These are phyloP conservation scores for Paguma larvata DNA, from an alignment of 2,797 vertebrate species.

Conservation along the genomic window DNA sequence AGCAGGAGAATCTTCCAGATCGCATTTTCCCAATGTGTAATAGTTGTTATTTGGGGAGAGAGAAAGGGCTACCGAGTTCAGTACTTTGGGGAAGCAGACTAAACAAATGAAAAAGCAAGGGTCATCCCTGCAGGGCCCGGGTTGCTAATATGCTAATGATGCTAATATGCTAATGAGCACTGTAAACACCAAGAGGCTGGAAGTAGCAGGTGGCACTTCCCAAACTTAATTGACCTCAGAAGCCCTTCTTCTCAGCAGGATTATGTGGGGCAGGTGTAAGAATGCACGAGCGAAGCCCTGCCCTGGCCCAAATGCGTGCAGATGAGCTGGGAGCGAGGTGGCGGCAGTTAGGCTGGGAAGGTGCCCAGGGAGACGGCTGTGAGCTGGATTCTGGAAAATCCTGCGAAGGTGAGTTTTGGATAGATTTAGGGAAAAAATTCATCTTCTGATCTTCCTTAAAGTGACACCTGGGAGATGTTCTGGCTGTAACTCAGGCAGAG, in stretches of 20 bases:
- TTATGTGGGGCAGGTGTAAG: neutral
- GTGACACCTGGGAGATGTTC: neutral
- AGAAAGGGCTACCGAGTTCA: neutral
- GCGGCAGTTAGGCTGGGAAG: neutral
- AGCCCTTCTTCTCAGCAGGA: neutral
- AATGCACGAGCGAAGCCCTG: neutral
- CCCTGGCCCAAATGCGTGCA: neutral
- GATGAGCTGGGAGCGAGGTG: neutral
- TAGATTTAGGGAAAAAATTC: neutral
- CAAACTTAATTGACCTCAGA: slow-evolving; percentile 25
- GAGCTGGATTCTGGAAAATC: neutral
- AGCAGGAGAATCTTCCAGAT: neutral
- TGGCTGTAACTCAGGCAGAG: neutral
- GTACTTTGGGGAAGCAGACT: slow-evolving; percentile 18
- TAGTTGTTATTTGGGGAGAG: neutral
- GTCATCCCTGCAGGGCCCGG: neutral
- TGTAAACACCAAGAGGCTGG: neutral
- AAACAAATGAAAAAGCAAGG: slow-evolving; percentile 11
- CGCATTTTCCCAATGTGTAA: neutral
- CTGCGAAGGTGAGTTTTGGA: neutral
- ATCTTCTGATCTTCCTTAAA: neutral
- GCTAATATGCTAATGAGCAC: neutral
- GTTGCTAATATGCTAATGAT: slow-evolving; percentile 5
- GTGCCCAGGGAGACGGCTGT: neutral
- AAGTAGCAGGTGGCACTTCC: neutral